Evolutionary conservation across 2,113 vertebrate species (phyloP), one percentile per base, ranked within the genome.

Genomic region (Todiramphus chloris): DNA sequence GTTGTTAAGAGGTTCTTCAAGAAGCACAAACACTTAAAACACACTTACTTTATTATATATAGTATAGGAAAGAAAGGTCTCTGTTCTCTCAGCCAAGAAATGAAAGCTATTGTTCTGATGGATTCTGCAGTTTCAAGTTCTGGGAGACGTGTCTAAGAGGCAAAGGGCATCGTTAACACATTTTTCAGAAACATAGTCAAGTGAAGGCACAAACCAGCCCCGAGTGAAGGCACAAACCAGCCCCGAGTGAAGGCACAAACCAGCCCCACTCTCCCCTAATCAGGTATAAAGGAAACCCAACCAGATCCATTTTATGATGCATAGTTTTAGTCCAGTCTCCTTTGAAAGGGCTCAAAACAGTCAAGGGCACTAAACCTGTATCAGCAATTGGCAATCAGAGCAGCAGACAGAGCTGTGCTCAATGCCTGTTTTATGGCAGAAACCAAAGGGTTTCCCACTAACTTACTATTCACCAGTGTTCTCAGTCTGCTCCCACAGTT

Each of bases 51-150:
- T 98, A 99, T 98, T 95, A 99, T 81, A 94, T 99, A 98, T 76
- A 99, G 96, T 86, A 98, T 94, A 58, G 99, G 98, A 83, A 98
- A 99, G 95, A 99, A 99, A 27, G 99, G 99, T 96, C 99, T 98
- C 97, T 99, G 99, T 69, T 99, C 99, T 96, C 99, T 98, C 94
- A 99, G 98, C 99, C 99, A 99, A 37, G 98, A 97, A 91, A 99
- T 90, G 70, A 99, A 99, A 88, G 98, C 97, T 97, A 96, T 85
- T 90, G 97, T 98, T 97, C 99, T 98, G 87, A 98, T 97, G 17
- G 99, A 99, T 97, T 99, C 99, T 51, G 98, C 98, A 3, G 99
- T 99, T 97, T 99, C 98, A 95, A 99, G 97, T 97, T 99, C 99
- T 39, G 99, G 99, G 74, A 99, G 99, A 58, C 98, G 94, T 27